Evolutionary conservation across 2,888 invertebrate species (phyloP), one percentile per base, ranked within the genome.

Genomic region (Amiota communis): DNA sequence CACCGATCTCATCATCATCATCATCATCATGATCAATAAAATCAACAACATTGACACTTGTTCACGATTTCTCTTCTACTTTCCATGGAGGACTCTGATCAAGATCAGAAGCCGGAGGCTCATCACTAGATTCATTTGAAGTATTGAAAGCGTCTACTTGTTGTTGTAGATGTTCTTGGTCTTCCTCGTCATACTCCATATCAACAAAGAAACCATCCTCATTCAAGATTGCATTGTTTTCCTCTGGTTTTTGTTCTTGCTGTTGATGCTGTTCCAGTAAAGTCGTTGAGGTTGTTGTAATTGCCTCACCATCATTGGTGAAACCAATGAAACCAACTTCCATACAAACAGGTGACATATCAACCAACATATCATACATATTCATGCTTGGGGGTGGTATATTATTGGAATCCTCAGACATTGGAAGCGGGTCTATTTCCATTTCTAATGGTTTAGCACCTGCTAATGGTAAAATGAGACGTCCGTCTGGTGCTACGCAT

Each of bases 301-400:
- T 23, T 23, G 23, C 36, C 4, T 23, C 1, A 57, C 73, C 75
- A 57, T 70, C 69, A 17, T 72, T 61, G 51, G 23, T 23, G 23
- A 23, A 23, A 23, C 3, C 3, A 23, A 2, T 23, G 23, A 51
- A 71, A 46, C 76, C 77, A 23, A 76, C 74, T 15, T 72, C 15
- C 77, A 77, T 76, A 4, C 75, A 72, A 23, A 73, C 72, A 15
- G 77, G 74, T 15, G 73, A 23, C 8, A 61, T 17, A 36, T 9
- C 64, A 48, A 53, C 12, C n/a, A 12, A 12, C 12, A n/a, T n/a
- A n/a, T 51, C 53, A n/a, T 51, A 51, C 13, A n/a, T 51, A n/a
- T 51, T 11, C 74, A 72, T 57, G 74, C 53, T 47, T 72, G 56
- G 13, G 69, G 57, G n/a, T 71, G 49, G 17, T 17, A 47, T 12